Evolutionary conservation across 2,113 vertebrate genomes (phyloP).

Genomic region (Alligator mississippiensis): DNA sequence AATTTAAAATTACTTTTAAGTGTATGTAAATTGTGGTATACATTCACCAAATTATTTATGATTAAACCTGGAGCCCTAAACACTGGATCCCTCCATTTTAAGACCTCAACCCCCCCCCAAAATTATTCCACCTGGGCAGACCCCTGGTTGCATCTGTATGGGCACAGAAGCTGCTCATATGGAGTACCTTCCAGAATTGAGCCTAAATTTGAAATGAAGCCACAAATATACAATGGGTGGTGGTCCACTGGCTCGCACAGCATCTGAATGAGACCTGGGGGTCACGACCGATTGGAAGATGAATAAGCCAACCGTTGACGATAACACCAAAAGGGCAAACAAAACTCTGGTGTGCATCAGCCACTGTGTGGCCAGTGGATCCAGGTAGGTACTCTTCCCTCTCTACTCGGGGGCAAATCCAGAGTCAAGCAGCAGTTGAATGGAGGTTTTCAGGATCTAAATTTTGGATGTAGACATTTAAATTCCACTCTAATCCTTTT

Average conservation of each 20-base stretch:
- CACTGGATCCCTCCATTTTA: not conserved
- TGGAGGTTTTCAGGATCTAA: too few relatives aligned
- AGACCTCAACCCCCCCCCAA: not conserved
- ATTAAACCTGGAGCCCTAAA: not conserved
- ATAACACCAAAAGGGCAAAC: too few relatives aligned
- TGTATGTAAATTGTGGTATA: constrained; percentile 8
- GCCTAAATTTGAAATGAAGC: not conserved
- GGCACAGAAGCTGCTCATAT: not conserved
- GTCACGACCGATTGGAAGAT: too few relatives aligned
- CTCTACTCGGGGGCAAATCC: too few relatives aligned
- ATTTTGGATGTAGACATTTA: not conserved
- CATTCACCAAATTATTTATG: constrained; percentile 25
- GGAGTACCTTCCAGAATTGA: not conserved
- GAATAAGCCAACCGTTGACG: too few relatives aligned
- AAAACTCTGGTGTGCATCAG: too few relatives aligned
- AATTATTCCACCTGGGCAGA: not conserved
- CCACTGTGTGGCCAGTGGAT: too few relatives aligned
- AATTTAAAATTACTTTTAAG: constrained; percentile 45
- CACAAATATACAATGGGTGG: not conserved
- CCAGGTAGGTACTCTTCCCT: too few relatives aligned
- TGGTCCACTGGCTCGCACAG: too few relatives aligned
- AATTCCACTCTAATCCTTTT: not conserved
- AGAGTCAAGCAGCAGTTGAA: too few relatives aligned
- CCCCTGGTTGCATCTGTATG: not conserved
- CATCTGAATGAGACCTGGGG: too few relatives aligned